Evolutionary conservation across 1,140 invertebrate species (phyloP).

Genomic region (Andricus grossulariae): DNA sequence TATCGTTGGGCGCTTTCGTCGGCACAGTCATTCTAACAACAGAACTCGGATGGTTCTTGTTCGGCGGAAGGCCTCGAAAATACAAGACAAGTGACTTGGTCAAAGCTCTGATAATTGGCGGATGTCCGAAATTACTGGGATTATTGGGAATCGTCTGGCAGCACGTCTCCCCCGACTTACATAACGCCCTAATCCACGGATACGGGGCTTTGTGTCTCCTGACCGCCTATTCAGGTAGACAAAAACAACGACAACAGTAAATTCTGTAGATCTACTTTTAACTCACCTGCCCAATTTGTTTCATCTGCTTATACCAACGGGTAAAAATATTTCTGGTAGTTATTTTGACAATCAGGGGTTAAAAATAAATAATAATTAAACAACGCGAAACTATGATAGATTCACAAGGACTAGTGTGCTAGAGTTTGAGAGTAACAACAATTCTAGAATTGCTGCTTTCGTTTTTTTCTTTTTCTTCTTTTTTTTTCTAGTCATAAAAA

Average conservation of each 20-base stretch:
- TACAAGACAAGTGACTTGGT: slow-evolving; percentile 62
- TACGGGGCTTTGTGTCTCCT: slow-evolving; percentile 70
- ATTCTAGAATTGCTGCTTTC: too few relatives aligned
- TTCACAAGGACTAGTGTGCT: too few relatives aligned
- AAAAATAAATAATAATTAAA: too few relatives aligned
- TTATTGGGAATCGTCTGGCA: slow-evolving; percentile 70
- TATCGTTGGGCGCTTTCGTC: slow-evolving; percentile 63
- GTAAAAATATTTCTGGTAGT: too few relatives aligned
- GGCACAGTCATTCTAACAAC: slow-evolving; percentile 58
- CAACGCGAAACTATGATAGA: too few relatives aligned
- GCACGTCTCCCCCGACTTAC: slow-evolving; percentile 60
- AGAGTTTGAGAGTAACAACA: too few relatives aligned
- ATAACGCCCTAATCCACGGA: slow-evolving; percentile 69
- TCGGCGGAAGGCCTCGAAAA: slow-evolving; percentile 51
- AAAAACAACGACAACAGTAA: background rate
- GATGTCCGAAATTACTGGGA: slow-evolving; percentile 68
- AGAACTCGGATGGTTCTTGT: slow-evolving; percentile 63
- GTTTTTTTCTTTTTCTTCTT: too few relatives aligned
- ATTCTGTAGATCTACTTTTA: too few relatives aligned
- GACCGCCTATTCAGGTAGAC: slow-evolving; percentile 71
- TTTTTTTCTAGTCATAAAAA: too few relatives aligned
- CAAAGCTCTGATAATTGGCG: slow-evolving; percentile 66
- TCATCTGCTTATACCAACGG: too few relatives aligned
- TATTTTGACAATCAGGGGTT: too few relatives aligned
- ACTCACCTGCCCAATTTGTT: too few relatives aligned